Conservation (phyloP, 2,888 invertebrate genomes). For the Quadroppia sp. region DNA sequence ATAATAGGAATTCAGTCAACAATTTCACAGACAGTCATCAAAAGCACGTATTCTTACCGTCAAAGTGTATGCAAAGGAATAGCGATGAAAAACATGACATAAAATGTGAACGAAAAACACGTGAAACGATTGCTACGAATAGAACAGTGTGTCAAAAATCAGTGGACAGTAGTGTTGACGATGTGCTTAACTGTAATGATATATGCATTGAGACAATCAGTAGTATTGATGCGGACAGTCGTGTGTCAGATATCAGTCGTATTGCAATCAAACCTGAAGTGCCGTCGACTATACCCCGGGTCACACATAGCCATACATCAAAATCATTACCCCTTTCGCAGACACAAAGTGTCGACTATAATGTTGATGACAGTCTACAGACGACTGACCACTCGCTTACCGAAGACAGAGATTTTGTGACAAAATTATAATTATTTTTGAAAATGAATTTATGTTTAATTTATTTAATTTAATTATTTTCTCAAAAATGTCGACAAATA, state of each 20-base stretch:
- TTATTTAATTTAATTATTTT: too few species aligned
- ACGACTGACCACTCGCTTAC: not conserved
- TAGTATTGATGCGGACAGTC: not conserved
- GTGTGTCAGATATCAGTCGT: not conserved
- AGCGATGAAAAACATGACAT: not conserved
- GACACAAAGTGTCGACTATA: not conserved
- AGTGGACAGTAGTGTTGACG: conserved; percentile 34
- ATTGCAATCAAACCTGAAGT: not conserved
- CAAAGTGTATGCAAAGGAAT: not conserved
- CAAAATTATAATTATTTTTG: not conserved
- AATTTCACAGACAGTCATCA: not conserved
- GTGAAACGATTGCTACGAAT: not conserved
- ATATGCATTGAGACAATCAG: not conserved
- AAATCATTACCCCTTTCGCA: conserved; percentile 5
- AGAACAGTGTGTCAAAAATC: not conserved
- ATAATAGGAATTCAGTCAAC: not conserved
- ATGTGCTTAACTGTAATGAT: conserved; percentile 17
- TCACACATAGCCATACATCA: too few species aligned
- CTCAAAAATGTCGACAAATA: too few species aligned
- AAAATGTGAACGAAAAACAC: not conserved
- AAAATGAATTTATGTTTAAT: too few species aligned
- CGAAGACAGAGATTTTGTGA: conserved; percentile 5
- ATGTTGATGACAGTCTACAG: not conserved
- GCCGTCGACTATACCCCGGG: not conserved
- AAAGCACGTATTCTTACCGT: not conserved